A percentile compares a stretch with the other conserved stretches of the same genome.
These are phyloP conservation scores for Sylvia borin DNA, from an alignment of 2,797 vertebrate species.

Conservation along the genomic window DNA sequence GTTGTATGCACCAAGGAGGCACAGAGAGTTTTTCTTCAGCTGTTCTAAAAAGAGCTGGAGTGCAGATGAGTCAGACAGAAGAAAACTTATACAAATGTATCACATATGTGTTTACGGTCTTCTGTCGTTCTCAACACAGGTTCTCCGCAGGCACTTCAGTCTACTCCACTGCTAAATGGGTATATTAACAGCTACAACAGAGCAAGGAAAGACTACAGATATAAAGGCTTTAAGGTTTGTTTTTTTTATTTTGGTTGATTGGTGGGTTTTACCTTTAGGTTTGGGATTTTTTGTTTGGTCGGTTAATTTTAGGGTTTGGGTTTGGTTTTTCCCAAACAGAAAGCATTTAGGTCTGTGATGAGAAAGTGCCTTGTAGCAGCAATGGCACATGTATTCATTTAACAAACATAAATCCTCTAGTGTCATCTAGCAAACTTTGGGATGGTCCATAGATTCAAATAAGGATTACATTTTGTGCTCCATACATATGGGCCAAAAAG, in stretches of 20 bases:
- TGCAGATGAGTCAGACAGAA: constrained; percentile 10
- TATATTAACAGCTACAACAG: not conserved
- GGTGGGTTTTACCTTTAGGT: not conserved
- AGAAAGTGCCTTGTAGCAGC: not conserved
- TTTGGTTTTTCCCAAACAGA: not conserved
- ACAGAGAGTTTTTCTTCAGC: not conserved
- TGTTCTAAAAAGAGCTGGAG: constrained; percentile 7
- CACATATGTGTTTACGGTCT: constrained; percentile 6
- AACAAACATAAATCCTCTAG: not conserved
- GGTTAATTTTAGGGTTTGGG: not conserved
- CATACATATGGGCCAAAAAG: not conserved
- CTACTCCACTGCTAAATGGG: not conserved
- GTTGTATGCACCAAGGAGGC: not conserved
- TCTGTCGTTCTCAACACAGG: constrained; percentile 15
- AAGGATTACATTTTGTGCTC: not conserved
- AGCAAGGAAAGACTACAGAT: not conserved
- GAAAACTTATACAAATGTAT: not conserved
- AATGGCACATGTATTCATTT: not conserved
- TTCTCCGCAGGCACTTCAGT: not conserved
- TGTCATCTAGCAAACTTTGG: not conserved
- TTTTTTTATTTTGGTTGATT: not conserved
- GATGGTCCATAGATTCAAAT: not conserved
- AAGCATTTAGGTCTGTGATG: not conserved
- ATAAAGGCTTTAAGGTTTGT: not conserved
- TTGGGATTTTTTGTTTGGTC: not conserved